Conservation (phyloP, 2,888 invertebrate species). For the Phragmatobia fuliginosa region DNA sequence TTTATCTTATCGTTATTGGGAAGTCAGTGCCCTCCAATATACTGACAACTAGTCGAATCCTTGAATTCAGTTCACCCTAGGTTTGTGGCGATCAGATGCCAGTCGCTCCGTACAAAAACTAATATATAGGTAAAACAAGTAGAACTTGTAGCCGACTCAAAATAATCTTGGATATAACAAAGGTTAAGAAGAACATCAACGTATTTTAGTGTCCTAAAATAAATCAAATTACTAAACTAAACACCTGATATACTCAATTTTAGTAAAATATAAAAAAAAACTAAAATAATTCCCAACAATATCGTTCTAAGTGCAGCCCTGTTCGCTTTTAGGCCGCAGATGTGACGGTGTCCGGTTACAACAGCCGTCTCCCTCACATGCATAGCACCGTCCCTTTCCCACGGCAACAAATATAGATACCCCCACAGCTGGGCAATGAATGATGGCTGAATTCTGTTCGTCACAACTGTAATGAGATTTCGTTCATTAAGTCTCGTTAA, state of each 20-base stretch:
- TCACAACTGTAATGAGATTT: slow-evolving; percentile 9
- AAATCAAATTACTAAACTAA: slow-evolving; percentile 1
- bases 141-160: too few relatives aligned
- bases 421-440: slow-evolving; percentile 47
- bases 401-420: slow-evolving; percentile 57
- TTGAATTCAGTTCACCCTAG: too few relatives aligned
- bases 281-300: slow-evolving; percentile 54
- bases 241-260: background rate
- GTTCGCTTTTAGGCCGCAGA: slow-evolving; percentile 80
- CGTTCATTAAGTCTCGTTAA: slow-evolving; percentile 3
- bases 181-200: too few relatives aligned
- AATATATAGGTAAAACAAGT: too few relatives aligned
- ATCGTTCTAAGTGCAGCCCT: slow-evolving; percentile 62
- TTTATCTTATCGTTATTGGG: too few relatives aligned
- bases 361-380: slow-evolving; percentile 56
- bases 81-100: too few relatives aligned
- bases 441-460: slow-evolving; percentile 19
- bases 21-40: too few relatives aligned
- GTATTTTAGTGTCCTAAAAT: background rate
- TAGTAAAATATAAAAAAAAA: slow-evolving; percentile 27
- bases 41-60: too few relatives aligned
- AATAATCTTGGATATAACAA: too few relatives aligned
- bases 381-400: slow-evolving; percentile 57
- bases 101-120: too few relatives aligned
- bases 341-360: slow-evolving; percentile 79